Evolutionary conservation across 2,888 invertebrate species (phyloP).

Genomic region (Torymus texanus): DNA sequence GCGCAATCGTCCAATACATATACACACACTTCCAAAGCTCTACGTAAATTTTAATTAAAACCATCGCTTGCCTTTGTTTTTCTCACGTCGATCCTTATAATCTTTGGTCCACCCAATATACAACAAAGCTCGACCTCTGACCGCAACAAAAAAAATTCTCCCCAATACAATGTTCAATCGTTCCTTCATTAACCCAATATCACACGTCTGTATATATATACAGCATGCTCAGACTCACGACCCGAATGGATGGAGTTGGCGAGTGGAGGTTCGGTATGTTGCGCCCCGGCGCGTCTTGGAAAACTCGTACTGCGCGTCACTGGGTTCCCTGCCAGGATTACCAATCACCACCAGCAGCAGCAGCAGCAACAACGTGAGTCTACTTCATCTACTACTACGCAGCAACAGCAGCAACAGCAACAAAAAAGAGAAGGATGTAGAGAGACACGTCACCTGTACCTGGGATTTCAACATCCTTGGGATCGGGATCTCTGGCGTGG

Average conservation of each 20-base stretch:
- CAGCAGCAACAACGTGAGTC: slow-evolving; percentile 42
- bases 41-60: too few species aligned
- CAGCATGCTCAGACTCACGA: slow-evolving; percentile 69
- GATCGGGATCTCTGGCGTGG: slow-evolving; percentile 82
- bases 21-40: too few species aligned
- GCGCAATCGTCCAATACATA: too few species aligned
- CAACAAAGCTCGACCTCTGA: too few species aligned
- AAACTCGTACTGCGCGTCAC: slow-evolving; percentile 75
- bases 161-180: not conserved
- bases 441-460: slow-evolving; percentile 78
- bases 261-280: slow-evolving; percentile 70
- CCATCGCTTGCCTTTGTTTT: too few species aligned
- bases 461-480: slow-evolving; percentile 82
- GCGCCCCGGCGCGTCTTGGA: slow-evolving; percentile 73
- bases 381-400: too few species aligned
- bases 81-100: too few species aligned
- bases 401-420: slow-evolving; percentile 8
- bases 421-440: slow-evolving; percentile 57
- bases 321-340: slow-evolving; percentile 71
- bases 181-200: slow-evolving; percentile 35
- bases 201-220: slow-evolving; percentile 23
- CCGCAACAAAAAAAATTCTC: slow-evolving; percentile 4
- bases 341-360: slow-evolving; percentile 51
- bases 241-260: slow-evolving; percentile 73
- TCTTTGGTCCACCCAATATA: too few species aligned